These are phyloP conservation scores for Romanogobio albipinnatus DNA, from an alignment of 2,113 vertebrate species.

Conservation along the genomic window DNA sequence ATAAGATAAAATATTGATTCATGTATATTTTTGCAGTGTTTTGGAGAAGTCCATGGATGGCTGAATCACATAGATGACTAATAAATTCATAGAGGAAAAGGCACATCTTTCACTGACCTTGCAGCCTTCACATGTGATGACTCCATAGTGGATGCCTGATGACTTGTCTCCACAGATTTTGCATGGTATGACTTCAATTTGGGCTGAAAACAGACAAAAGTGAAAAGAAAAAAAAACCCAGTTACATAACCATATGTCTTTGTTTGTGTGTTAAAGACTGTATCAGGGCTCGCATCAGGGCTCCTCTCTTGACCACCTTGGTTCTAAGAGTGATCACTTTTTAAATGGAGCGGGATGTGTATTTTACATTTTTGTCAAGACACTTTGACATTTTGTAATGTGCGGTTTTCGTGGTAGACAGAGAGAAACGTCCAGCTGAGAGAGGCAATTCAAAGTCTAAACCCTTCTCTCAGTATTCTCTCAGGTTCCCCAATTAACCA, in stretches of 20 bases:
- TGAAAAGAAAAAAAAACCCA: neutral
- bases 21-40: neutral
- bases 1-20: neutral
- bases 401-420: conserved; percentile 11
- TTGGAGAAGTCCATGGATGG: neutral
- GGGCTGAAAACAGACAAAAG: conserved; percentile 80
- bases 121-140: conserved; percentile 99
- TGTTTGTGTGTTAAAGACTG: conserved; percentile 20
- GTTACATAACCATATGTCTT: conserved; percentile 44
- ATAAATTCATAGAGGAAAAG: neutral
- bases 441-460: neutral
- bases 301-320: conserved; percentile 16
- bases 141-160: conserved; percentile 99
- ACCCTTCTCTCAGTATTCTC: neutral
- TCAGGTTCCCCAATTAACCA: neutral
- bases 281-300: neutral
- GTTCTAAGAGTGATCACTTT: conserved; percentile 2
- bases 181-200: conserved; percentile 99
- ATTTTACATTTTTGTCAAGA: conserved; percentile 34
- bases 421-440: neutral
- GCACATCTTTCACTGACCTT: conserved; percentile 81
- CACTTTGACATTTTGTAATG: conserved; percentile 47
- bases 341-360: neutral
- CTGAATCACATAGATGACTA: neutral
- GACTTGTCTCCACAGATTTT: conserved; percentile 99